Base-by-base conservation (phyloP, 1,140 invertebrate species). In the Chlorops oryzae region DNA sequence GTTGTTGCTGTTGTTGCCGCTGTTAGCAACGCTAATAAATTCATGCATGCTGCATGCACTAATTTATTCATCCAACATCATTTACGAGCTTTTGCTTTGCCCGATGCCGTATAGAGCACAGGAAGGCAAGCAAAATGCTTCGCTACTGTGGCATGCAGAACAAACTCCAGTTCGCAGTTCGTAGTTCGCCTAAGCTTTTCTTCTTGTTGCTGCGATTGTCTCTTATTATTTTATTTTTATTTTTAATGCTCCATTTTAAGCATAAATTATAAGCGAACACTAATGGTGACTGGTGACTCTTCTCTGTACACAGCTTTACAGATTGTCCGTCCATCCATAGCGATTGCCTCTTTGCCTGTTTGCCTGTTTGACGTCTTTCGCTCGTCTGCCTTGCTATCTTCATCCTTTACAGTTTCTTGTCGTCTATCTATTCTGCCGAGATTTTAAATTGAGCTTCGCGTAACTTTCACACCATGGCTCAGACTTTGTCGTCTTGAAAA, bases 21-120 rank as follows among this genome's bases (percentile, higher is more conserved):
- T 27, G 47, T 27, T 40, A 25, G 12, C 34, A 15, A 20, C 24
- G 34, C 48, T 37, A 44, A 51, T 42, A 43, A 51, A 51, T 51
- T 43, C 41, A 51, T 51, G 41, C 40, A 51, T 43, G 32, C 22
- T 43, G 49, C 22, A 41, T 22, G 17, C 41, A 44, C 49, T 51
- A 51, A 51, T 51, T 51, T 51, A 51, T 51, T 51, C 49, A 51
- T 51, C 41, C 21, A 44, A 34, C 48, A 42, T 41, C 28, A 45
- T 45, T 45, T 45, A 32, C 25, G 42, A 28, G 42, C 21, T n/a
- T n/a, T n/a, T n/a, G n/a, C n/a, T n/a, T n/a, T n/a, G n/a, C n/a
- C n/a, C n/a, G n/a, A n/a, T n/a, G n/a, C n/a, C n/a, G n/a, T n/a
- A n/a, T n/a, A n/a, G n/a, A n/a, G n/a, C n/a, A n/a, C n/a, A n/a